A percentile compares a stretch with the other conserved stretches of the same genome.
These are phyloP conservation scores for Novumbra hubbsi DNA, from an alignment of 2,797 vertebrate species.

Conservation along the genomic window DNA sequence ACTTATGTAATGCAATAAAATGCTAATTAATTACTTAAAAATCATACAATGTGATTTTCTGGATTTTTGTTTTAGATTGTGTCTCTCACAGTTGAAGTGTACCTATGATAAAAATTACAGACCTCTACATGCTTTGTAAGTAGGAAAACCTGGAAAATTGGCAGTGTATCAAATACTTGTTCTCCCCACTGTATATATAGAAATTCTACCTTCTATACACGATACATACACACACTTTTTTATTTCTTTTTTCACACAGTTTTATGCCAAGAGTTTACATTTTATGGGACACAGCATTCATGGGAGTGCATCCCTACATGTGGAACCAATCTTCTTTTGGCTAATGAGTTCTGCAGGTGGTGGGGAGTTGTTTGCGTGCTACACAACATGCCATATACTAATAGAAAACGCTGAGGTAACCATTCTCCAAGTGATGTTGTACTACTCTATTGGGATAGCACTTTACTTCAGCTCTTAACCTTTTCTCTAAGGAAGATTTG, in stretches of 20 bases:
- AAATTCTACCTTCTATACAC: no score
- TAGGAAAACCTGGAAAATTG: no score
- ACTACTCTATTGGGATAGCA: not conserved
- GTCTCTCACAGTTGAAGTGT: no score
- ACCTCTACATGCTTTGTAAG: no score
- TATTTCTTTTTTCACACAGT: constrained; percentile 48
- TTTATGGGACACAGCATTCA: constrained; percentile 67
- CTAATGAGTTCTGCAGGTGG: constrained; percentile 74
- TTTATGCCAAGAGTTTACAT: constrained; percentile 61
- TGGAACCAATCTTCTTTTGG: constrained; percentile 66
- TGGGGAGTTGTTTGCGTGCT: constrained; percentile 53
- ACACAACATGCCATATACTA: constrained; percentile 45
- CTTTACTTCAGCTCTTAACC: not conserved
- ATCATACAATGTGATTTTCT: no score
- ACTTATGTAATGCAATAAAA: no score
- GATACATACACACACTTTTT: constrained; percentile 43
- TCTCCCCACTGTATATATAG: no score
- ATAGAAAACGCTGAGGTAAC: constrained; percentile 36
- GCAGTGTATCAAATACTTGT: no score
- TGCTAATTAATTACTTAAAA: no score
- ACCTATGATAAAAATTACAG: no score
- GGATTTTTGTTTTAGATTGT: no score
- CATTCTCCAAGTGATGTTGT: constrained; percentile 10
- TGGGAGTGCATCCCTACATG: constrained; percentile 67
- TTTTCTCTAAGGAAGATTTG: not conserved